A percentile compares a stretch with the other conserved stretches of the same genome.
Conservation (phyloP, 2,797 vertebrate species). For the Poliocrania exsul region DNA sequence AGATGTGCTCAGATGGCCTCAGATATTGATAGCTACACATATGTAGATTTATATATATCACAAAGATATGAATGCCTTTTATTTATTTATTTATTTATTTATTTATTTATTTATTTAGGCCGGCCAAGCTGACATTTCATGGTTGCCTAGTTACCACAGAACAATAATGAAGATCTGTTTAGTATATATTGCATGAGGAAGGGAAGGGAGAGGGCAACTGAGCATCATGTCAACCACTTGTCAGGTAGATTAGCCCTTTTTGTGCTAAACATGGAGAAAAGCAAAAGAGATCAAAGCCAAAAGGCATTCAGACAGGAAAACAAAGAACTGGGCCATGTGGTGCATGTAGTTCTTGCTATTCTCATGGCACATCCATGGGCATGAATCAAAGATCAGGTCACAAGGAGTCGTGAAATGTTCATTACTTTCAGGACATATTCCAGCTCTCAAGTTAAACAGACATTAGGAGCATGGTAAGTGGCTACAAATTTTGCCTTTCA, state of each 20-base stretch:
- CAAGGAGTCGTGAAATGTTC: neutral
- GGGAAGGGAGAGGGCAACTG: neutral
- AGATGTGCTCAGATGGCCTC: neutral
- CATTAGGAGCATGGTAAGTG: neutral
- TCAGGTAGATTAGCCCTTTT: neutral
- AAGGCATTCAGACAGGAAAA: neutral
- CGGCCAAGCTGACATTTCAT: conserved; percentile 57
- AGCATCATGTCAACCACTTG: conserved; percentile 20
- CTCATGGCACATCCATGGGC: neutral
- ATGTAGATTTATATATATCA: conserved; percentile 33
- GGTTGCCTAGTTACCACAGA: conserved; percentile 70
- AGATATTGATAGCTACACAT: neutral
- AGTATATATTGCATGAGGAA: conserved; percentile 25
- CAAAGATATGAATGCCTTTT: conserved; percentile 38
- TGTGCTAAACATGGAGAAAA: neutral
- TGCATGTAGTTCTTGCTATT: neutral
- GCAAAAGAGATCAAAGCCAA: neutral
- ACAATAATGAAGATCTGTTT: conserved; percentile 67
- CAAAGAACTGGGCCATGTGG: neutral
- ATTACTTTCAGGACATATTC: neutral
- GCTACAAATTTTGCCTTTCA: neutral
- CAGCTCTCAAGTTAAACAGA: neutral
- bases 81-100: conserved; percentile 50
- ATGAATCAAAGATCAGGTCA: neutral
- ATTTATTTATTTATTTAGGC: too few relatives aligned